Evolutionary conservation across 2,113 vertebrate genomes (phyloP).

Genomic region (Lethenteron reissneri): DNA sequence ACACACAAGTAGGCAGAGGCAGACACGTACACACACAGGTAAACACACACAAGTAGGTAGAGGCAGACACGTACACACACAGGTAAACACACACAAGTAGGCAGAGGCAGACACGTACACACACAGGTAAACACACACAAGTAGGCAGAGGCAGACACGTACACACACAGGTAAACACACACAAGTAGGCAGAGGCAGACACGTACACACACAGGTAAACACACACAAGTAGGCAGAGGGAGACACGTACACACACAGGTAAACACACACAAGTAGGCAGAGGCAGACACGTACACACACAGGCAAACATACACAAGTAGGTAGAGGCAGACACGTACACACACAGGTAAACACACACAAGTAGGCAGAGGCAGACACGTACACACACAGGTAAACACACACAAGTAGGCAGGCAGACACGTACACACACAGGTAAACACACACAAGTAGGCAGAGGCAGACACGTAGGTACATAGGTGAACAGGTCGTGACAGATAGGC

Average conservation of each 20-base stretch:
- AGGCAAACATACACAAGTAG: too few species aligned
- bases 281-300: too few species aligned
- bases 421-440: neutral
- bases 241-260: neutral
- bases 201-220: neutral
- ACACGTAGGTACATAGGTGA: neutral
- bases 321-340: too few species aligned
- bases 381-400: neutral
- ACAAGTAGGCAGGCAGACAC: neutral
- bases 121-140: too few species aligned
- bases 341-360: neutral
- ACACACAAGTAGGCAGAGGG: neutral
- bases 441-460: neutral
- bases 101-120: too few species aligned
- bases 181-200: too few species aligned
- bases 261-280: too few species aligned
- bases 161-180: too few species aligned
- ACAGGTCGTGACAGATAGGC: too few species aligned
- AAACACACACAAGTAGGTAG: neutral
- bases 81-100: neutral
- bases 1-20: neutral
- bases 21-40: neutral
- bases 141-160: too few species aligned
- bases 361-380: neutral
- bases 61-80: neutral